Evolutionary conservation across 2,888 invertebrate genomes (phyloP), one percentile per base, ranked within the genome.

Genomic region (Eupithecia insigniata): DNA sequence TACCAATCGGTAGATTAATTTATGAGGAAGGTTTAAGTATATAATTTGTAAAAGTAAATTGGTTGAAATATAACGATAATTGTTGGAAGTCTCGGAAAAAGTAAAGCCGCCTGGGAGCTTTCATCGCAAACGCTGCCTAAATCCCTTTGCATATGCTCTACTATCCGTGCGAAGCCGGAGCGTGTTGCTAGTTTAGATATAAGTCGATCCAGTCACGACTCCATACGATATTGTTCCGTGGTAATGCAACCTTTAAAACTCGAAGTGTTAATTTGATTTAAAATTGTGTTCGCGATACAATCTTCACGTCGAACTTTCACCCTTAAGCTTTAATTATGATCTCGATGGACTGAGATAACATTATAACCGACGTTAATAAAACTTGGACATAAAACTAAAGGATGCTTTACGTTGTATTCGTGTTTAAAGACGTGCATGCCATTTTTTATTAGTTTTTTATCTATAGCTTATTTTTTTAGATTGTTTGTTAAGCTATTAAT

Each of bases 261-360:
- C 92, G 92, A 93, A 93, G 93, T 94, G 93, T 94, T 94, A 94
- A 93, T 94, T 94, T 92, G 92, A 93, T 93, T 93, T 93, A 92
- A 93, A 94, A 93, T 93, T 93, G 93, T 92, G 90, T 87, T 84
- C 86, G 82, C 84, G 93, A 93, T 90, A 91, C 86, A 86, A 94
- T 93, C 93, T 90, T 86, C 88, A 86, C 89, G 90, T 90, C 89
- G 89, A 91, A 91, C 90, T 93, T 92, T 91, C 86, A 89, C 89
- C 90, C 89, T 88, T 85, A 85, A 90, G 91, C 90, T 90, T 92
- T 93, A 93, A 93, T 93, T 92, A 92, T 83, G 89, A 89, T 89
- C 85, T 88, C 86, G 90, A 89, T 90, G 88, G 88, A 86, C 55
- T 28, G 34, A 46, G 73, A 70, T 68, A 70, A 46, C 55, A 85